Percentiles rank a stretch among this genome's conserved stretches.
These are phyloP conservation scores for Ceyx cyanopectus DNA, from an alignment of 2,113 vertebrate genomes.

Conservation along the genomic window DNA sequence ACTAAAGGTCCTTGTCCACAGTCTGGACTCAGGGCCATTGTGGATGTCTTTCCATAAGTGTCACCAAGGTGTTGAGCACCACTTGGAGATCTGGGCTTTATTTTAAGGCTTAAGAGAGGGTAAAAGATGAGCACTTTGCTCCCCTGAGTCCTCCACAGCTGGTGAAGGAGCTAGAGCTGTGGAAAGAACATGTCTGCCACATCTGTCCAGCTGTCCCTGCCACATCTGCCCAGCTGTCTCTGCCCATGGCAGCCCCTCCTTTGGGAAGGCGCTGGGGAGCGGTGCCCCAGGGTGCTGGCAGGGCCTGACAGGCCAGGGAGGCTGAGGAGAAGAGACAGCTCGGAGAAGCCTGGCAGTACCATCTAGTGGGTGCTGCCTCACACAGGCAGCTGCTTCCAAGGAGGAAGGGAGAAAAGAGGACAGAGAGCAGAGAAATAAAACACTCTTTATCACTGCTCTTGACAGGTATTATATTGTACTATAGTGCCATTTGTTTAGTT, in stretches of 20 bases:
- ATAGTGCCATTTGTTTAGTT: slow-evolving; percentile 79
- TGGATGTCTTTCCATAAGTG: background rate
- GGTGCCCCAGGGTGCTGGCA: accelerated
- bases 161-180: background rate
- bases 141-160: background rate
- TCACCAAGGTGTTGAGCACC: accelerated
- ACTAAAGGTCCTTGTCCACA: background rate
- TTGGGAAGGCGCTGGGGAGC: background rate
- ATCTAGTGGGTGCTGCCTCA: slow-evolving; percentile 61
- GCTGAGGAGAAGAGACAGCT: background rate
- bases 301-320: background rate
- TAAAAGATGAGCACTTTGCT: background rate
- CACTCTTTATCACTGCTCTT: slow-evolving; percentile 77
- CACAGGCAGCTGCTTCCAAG: slow-evolving; percentile 33
- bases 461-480: slow-evolving; percentile 79
- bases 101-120: background rate
- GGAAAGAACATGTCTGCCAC: background rate
- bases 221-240: background rate
- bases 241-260: background rate
- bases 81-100: background rate
- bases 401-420: slow-evolving; percentile 59
- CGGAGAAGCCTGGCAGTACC: slow-evolving; percentile 57
- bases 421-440: slow-evolving; percentile 75
- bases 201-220: background rate
- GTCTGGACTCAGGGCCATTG: accelerated